Evolutionary conservation across 2,113 vertebrate species (phyloP).

Genomic region (Silurus meridionalis): DNA sequence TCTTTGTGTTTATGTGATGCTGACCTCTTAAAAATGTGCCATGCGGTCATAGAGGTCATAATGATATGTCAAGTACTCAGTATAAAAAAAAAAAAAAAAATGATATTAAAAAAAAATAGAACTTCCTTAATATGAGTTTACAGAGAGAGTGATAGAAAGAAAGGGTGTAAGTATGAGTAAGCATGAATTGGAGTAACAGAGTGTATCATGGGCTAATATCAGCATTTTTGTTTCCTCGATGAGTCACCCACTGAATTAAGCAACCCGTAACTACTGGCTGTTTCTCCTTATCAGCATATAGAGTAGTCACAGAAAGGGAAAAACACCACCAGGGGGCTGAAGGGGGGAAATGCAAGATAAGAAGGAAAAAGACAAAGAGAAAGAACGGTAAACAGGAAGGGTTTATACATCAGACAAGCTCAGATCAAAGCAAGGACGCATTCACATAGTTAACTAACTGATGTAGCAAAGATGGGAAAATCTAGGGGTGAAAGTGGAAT

Average conservation of each 20-base stretch:
- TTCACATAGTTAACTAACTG: neutral
- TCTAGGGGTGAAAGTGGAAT: neutral
- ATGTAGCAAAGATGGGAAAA: neutral
- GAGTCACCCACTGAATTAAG: conserved; percentile 12
- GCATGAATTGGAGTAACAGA: neutral
- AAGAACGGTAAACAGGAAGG: neutral
- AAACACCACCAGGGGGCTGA: conserved; percentile 48
- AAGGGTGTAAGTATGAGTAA: neutral
- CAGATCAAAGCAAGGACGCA: neutral
- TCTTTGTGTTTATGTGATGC: neutral
- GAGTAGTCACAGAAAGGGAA: conserved; percentile 54
- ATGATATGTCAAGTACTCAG: neutral
- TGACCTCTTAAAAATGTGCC: neutral
- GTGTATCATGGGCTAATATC: neutral
- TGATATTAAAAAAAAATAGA: neutral
- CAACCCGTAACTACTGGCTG: neutral
- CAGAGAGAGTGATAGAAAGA: neutral
- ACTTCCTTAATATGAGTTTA: neutral
- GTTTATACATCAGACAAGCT: neutral
- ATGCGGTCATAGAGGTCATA: neutral
- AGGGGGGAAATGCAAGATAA: conserved; percentile 22
- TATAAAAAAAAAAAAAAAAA: conserved; percentile 3
- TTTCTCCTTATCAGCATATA: conserved; percentile 38
- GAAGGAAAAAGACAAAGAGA: neutral
- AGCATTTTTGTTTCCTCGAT: neutral